Evolutionary conservation across 2,797 vertebrate genomes (phyloP).

Genomic region (Margarornis squamiger): DNA sequence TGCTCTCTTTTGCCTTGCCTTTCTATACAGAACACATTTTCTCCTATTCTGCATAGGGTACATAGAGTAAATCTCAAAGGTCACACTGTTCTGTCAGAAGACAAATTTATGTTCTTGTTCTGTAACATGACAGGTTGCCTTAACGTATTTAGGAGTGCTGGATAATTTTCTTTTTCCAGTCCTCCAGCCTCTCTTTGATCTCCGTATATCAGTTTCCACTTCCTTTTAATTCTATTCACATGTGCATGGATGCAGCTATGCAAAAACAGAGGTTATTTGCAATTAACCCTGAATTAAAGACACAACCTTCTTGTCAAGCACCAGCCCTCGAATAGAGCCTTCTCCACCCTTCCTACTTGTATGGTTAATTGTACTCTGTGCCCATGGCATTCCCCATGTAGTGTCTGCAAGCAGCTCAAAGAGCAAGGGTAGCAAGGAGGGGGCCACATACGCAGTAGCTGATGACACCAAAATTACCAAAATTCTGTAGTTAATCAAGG

Average conservation of each 20-base stretch:
- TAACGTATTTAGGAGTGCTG: background rate
- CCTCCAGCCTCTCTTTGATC: background rate
- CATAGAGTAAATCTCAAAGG: background rate
- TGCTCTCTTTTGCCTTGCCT: background rate
- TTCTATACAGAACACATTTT: background rate
- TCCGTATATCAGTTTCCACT: background rate
- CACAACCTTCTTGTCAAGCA: background rate
- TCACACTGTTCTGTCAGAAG: background rate
- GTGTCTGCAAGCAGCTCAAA: background rate
- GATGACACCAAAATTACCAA: background rate
- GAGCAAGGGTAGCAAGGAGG: background rate
- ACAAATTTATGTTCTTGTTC: background rate
- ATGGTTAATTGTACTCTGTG: background rate
- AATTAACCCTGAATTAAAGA: background rate
- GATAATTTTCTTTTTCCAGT: background rate
- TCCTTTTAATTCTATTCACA: background rate
- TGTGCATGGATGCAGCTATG: background rate
- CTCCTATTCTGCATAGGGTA: background rate
- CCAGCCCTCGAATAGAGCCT: background rate
- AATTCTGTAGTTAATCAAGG: background rate
- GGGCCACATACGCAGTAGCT: background rate
- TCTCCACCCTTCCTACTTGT: background rate
- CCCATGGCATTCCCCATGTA: accelerated
- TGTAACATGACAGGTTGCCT: background rate
- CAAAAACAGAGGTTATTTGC: background rate